Evolutionary conservation across 2,888 invertebrate species (phyloP).

Genomic region (Rhogogaster chlorosoma): DNA sequence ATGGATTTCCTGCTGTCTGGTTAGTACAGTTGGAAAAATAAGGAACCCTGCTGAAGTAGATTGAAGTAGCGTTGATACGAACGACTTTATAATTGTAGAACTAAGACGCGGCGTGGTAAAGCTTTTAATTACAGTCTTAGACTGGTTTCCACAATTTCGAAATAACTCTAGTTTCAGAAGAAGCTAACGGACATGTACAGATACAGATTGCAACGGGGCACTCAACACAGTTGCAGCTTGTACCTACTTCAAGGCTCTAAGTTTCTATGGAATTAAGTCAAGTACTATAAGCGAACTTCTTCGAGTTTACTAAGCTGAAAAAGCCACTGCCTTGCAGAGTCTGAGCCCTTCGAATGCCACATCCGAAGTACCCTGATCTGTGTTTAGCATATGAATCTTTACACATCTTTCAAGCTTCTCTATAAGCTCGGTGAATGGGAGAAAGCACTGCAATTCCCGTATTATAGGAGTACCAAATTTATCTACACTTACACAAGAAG

Average conservation of each 20-base stretch:
- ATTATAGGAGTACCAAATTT: not conserved
- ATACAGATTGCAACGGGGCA: slow-evolving; percentile 22
- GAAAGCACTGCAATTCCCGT: not conserved
- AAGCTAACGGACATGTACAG: slow-evolving; percentile 10
- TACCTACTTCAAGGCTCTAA: slow-evolving; percentile 1
- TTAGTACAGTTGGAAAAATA: slow-evolving; percentile 1
- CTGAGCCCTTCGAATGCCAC: not conserved
- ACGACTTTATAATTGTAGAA: slow-evolving; percentile 35
- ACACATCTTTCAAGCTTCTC: not conserved
- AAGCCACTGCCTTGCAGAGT: not conserved
- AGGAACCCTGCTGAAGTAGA: slow-evolving; percentile 5
- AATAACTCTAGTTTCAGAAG: slow-evolving; percentile 42
- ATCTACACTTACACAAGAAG: not conserved
- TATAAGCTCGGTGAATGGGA: not conserved
- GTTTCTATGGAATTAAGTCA: slow-evolving; percentile 34
- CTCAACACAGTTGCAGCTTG: slow-evolving; percentile 23
- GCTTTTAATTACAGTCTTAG: slow-evolving; percentile 44
- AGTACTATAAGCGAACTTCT: slow-evolving; percentile 37
- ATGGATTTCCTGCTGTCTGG: not conserved
- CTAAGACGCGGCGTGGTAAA: slow-evolving; percentile 29
- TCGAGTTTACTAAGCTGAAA: not conserved
- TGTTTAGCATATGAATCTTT: not conserved
- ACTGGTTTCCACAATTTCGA: slow-evolving; percentile 36
- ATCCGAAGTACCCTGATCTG: not conserved
- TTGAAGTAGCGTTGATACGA: slow-evolving; percentile 26